A percentile compares a stretch with the other conserved stretches of the same genome.
These are phyloP conservation scores for Bruchidius siliquastri DNA, from an alignment of 2,888 invertebrate genomes.

Conservation along the genomic window DNA sequence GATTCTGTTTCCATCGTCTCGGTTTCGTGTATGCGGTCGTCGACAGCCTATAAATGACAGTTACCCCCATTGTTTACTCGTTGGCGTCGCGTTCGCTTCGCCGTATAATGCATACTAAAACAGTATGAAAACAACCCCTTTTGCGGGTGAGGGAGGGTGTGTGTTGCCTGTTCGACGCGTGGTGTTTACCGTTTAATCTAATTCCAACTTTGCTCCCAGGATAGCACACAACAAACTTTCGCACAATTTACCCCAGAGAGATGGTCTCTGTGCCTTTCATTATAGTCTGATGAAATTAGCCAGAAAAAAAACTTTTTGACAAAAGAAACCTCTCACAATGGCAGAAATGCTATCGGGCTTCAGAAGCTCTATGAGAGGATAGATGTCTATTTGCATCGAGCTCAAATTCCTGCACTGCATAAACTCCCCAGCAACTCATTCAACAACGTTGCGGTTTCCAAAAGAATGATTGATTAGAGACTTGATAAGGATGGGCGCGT, in stretches of 20 bases:
- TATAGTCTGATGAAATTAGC: not conserved
- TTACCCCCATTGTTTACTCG: not conserved
- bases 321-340: too few relatives aligned
- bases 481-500: too few relatives aligned
- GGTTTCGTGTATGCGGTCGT: not conserved
- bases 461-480: too few relatives aligned
- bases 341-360: too few relatives aligned
- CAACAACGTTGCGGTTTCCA: too few relatives aligned
- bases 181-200: not conserved
- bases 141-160: not conserved
- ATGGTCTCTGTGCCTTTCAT: not conserved
- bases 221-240: not conserved
- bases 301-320: too few relatives aligned
- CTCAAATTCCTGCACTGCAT: too few relatives aligned
- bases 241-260: not conserved
- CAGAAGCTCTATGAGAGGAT: too few relatives aligned
- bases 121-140: not conserved
- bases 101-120: not conserved
- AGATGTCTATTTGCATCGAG: too few relatives aligned
- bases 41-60: not conserved
- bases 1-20: too few relatives aligned
- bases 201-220: not conserved
- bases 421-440: too few relatives aligned
- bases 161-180: not conserved
- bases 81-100: not conserved